Evolutionary conservation across 2,113 vertebrate genomes (phyloP), one percentile per base, ranked within the genome.

Genomic region (Mionectes macconnelli): DNA sequence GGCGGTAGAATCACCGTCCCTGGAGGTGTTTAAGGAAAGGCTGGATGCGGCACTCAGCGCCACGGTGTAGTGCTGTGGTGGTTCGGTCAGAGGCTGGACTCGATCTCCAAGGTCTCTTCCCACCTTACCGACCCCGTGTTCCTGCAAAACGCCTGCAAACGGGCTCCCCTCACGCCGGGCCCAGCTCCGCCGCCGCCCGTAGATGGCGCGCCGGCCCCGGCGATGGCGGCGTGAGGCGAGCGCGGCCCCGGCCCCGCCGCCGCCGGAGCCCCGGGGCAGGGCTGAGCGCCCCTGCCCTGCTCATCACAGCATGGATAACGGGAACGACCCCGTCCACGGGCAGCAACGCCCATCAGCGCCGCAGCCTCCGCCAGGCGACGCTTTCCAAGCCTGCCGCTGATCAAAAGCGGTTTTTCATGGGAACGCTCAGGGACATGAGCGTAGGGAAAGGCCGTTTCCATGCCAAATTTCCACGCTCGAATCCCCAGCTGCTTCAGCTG

Each of bases 1-100:
- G 8, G 20, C 0, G 47, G 30, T 5, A 12, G 30, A 6, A 16
- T 17, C 47, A 1, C 47, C 3, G 23, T 10, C 8, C 18, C 28
- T 15, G 30, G 35, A 2, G 45, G 10, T 13, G 64, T 16, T 20
- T 5, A 5, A 10, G 40, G 21, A 5, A n/a, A 21, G 52, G 13
- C 23, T 3, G 13, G 52, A 14, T 31, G 31, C 7, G 44, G 64
- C 62, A 12, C 24, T 60, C 10, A 27, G 57, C 35, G 24, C 59
- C 23, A 14, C 17, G 35, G n/a, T 59, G 33, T 35, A 59, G 21
- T 35, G 56, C 16, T 23, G 10, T 4, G 57, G 35, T 19, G 22
- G n/a, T 60, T 60, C 15, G 7, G n/a, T 37, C 57, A 27, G 5
- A 37, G n/a, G 23, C 4, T 35, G 59, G 35, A 12, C 59, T 60